Base-by-base conservation (phyloP, 2,888 invertebrate species). In the Xylota sylvarum region DNA sequence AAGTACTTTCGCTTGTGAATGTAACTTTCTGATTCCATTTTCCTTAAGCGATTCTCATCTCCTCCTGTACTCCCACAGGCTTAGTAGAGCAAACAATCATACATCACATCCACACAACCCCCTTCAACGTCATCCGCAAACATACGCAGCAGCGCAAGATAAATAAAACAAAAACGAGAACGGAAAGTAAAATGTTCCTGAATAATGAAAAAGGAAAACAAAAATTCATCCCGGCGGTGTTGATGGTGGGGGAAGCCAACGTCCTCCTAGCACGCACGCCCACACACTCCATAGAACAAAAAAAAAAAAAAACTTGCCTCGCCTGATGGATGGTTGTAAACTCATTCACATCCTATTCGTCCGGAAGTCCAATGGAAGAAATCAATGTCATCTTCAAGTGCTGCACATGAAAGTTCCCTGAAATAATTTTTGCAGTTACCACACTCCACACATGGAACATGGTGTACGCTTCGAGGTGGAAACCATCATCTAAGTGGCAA, bases 151-250 rank as follows among this genome's bases (percentile, higher is more conserved):
- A 65, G 77, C 65, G 60, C 65, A 84, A 73, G 69, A 69, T 55
- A 79, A 74, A 84, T 56, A 84, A 84, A 73, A 43, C 65, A 78
- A 23, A 79, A 56, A 79, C 60, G 48, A 62, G 67, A 74, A 79
- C 56, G 62, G 69, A 74, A 84, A 73, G 62, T 56, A 79, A 74
- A 80, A 73, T 48, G 64, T 64, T 74, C 27, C 58, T 74, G 74
- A 84, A 84, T 84, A 84, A 84, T 79, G 74, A 50, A 84, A 80
- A 69, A 80, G 62, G 50, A 74, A 70, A 85, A 85, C 74, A 85
- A 76, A 77, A 76, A 80, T 65, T 58, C 73, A 64, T 74, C 79
- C 48, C 27, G 10, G 48, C 2, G 19, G 19, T 46, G 37, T 12
- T 40, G 35, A n/a, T 19, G 23, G 64, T 17, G 40, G 43, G 52